A percentile compares a stretch with the other conserved stretches of the same genome.
These are phyloP conservation scores for Mythimna lalbum DNA, from an alignment of 2,888 invertebrate species.

Conservation along the genomic window DNA sequence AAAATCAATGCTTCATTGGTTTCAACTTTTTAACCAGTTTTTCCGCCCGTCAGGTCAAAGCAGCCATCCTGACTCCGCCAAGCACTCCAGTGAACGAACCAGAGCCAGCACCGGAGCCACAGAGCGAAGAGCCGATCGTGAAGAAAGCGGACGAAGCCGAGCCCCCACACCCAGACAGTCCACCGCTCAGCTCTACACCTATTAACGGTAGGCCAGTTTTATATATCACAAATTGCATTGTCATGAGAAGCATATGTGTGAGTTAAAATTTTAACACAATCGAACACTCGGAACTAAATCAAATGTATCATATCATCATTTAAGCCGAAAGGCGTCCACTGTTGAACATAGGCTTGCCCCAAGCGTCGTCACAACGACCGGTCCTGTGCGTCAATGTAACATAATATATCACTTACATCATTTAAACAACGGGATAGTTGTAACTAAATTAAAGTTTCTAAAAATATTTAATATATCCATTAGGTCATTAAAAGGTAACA, in stretches of 20 bases:
- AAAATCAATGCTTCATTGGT: too few relatives aligned
- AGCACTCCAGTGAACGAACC: slow-evolving; percentile 80
- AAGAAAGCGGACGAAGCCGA: slow-evolving; percentile 74
- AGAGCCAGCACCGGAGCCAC: slow-evolving; percentile 65
- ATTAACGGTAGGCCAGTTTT: slow-evolving; percentile 65
- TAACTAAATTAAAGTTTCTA: too few relatives aligned
- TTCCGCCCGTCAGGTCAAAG: slow-evolving; percentile 72
- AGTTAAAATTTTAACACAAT: neutral
- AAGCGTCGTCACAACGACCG: too few relatives aligned
- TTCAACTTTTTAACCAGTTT: too few relatives aligned
- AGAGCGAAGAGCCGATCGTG: slow-evolving; percentile 65
- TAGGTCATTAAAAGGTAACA: neutral
- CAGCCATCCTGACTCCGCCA: slow-evolving; percentile 82
- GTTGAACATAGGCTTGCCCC: too few relatives aligned
- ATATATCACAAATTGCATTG: neutral
- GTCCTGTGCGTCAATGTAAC: too few relatives aligned
- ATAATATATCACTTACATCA: too few relatives aligned
- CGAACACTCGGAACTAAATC: too few relatives aligned
- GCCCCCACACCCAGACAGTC: slow-evolving; percentile 73
- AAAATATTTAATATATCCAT: neutral
- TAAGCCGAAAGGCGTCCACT: too few relatives aligned
- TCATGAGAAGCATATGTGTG: neutral
- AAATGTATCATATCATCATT: too few relatives aligned
- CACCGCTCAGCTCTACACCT: slow-evolving; percentile 85
- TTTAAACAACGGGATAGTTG: too few relatives aligned